phyloP scores from a whole-genome alignment of 2,888 invertebrate genomes.

The Heliconius aoede region DNA sequence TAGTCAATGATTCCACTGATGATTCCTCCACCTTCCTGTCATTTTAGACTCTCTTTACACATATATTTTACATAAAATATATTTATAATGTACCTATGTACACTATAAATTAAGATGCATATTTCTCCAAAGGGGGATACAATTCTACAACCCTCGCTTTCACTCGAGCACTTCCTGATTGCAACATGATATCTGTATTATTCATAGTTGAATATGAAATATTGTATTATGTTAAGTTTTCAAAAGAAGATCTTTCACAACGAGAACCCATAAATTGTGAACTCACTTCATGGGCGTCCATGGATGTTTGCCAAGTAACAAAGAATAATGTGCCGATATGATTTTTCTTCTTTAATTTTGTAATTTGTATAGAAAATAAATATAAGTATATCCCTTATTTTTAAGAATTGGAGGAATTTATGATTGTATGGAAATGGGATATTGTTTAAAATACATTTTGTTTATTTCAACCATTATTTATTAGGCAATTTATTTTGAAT shows the following conservation, averaged over 20 bases:
- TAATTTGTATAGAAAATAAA: background rate
- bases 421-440: too few species aligned
- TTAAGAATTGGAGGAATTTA: too few species aligned
- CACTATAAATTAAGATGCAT: background rate
- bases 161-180: conserved; percentile 15
- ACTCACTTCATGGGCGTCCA: conserved; percentile 9
- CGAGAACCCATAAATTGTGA: conserved; percentile 9
- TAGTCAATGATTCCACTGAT: background rate
- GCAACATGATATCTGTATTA: conserved; percentile 11
- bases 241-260: background rate
- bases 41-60: background rate
- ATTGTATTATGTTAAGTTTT: background rate
- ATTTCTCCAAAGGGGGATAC: background rate
- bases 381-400: background rate
- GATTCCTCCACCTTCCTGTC: too few species aligned
- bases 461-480: background rate
- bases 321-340: background rate
- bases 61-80: too few species aligned
- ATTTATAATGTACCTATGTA: background rate
- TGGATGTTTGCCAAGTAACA: conserved; percentile 5
- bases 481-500: background rate
- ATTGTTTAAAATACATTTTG: background rate
- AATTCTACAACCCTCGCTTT: background rate
- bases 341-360: background rate
- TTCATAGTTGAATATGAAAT: conserved; percentile 15